phyloP scores from a whole-genome alignment of 2,888 invertebrate genomes.

The Hartigia nigra region DNA sequence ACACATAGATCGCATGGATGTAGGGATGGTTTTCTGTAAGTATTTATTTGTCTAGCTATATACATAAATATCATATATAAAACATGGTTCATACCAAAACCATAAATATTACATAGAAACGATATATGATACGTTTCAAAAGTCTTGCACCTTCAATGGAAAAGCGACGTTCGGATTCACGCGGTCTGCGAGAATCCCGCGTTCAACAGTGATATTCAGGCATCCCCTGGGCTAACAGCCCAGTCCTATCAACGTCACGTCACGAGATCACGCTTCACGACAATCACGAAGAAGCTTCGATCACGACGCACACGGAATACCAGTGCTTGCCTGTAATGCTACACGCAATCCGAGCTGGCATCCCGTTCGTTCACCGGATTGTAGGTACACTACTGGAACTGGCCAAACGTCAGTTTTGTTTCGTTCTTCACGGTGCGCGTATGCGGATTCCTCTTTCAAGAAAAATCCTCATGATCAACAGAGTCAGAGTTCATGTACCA shows the following conservation, averaged over 20 bases:
- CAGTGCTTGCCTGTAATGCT: slow-evolving; percentile 32
- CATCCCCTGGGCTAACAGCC: background rate
- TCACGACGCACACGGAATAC: slow-evolving; percentile 38
- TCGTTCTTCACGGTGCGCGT: slow-evolving; percentile 35
- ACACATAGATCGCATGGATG: slow-evolving; percentile 33
- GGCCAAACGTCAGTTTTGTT: slow-evolving; percentile 43
- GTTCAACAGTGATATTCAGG: background rate
- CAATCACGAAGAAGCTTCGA: slow-evolving; percentile 42
- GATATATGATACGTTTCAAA: too few species aligned
- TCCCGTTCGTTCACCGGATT: slow-evolving; percentile 34
- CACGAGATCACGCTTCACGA: slow-evolving; percentile 34
- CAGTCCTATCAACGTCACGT: slow-evolving; percentile 13
- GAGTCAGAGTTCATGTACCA: too few species aligned
- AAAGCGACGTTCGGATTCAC: too few species aligned
- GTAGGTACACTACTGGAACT: slow-evolving; percentile 34
- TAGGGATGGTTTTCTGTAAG: slow-evolving; percentile 40
- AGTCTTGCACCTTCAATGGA: too few species aligned
- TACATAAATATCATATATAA: too few species aligned
- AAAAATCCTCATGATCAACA: background rate
- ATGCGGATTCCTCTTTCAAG: slow-evolving; percentile 9
- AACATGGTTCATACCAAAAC: background rate
- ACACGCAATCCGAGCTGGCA: slow-evolving; percentile 43
- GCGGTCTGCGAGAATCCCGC: too few species aligned
- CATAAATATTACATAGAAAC: too few species aligned
- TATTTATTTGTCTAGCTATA: background rate